Conservation (phyloP, 2,888 invertebrate species). For the Macropis europaea region DNA sequence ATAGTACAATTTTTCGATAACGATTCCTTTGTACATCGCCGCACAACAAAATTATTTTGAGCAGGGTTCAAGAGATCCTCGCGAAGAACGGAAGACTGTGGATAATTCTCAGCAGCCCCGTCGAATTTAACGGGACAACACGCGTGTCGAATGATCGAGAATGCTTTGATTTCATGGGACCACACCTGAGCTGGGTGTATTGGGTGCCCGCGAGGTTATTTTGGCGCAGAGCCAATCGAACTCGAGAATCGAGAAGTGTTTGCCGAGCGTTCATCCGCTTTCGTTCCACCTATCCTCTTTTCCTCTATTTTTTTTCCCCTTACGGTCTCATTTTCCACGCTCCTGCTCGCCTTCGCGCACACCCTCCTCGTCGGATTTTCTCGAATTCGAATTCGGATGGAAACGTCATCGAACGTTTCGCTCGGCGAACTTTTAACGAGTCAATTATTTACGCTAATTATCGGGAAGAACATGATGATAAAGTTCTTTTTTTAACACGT, state of each 20-base stretch:
- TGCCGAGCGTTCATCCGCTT: constrained; percentile 45
- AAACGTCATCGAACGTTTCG: too few relatives aligned
- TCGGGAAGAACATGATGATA: too few relatives aligned
- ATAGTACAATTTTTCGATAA: too few relatives aligned
- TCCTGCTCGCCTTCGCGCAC: constrained; percentile 4
- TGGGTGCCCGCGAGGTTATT: constrained; percentile 33
- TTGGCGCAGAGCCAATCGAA: constrained; percentile 48
- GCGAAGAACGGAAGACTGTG: too few relatives aligned
- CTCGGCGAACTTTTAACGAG: too few relatives aligned
- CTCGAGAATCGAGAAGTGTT: constrained; percentile 47
- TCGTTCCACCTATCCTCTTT: constrained; percentile 15
- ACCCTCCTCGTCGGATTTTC: background rate
- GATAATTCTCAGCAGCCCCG: too few relatives aligned
- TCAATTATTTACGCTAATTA: too few relatives aligned
- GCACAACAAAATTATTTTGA: too few relatives aligned
- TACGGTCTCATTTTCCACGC: too few relatives aligned
- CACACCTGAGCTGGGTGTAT: constrained; percentile 29
- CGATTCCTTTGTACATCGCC: too few relatives aligned
- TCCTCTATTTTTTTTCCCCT: constrained; percentile 16
- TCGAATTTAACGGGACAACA: background rate
- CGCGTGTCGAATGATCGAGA: background rate
- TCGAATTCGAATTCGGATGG: background rate
- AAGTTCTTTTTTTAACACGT: too few relatives aligned
- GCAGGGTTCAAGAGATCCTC: too few relatives aligned
- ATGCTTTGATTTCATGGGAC: background rate